A percentile compares a stretch with the other conserved stretches of the same genome.
Evolutionary conservation across 2,113 vertebrate genomes (phyloP).

Genomic region (Spea multiplicata): DNA sequence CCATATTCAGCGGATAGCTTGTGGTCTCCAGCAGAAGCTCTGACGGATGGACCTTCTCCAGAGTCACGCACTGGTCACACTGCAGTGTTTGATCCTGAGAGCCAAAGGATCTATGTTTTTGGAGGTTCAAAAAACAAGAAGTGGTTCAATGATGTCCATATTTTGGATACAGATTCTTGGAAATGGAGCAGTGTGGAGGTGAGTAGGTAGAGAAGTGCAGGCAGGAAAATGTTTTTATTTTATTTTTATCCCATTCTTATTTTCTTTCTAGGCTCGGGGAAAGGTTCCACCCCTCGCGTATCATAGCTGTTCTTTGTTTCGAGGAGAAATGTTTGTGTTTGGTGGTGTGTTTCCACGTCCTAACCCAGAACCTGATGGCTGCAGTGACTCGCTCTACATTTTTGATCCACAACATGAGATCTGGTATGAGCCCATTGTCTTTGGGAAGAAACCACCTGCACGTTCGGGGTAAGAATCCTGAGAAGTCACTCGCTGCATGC

Average conservation of each 20-base stretch:
- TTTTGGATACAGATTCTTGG: constrained; percentile 74
- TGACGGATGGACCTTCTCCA: constrained; percentile 67
- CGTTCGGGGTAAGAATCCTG: constrained; percentile 68
- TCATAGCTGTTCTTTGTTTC: constrained; percentile 71
- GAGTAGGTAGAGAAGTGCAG: neutral
- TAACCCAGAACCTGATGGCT: constrained; percentile 66
- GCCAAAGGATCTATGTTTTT: constrained; percentile 67
- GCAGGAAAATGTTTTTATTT: no score
- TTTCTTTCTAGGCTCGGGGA: constrained; percentile 61
- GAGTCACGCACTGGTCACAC: constrained; percentile 74
- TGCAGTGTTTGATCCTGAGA: constrained; percentile 62
- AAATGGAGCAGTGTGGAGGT: constrained; percentile 71
- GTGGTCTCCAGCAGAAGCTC: constrained; percentile 68
- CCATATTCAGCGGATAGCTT: constrained; percentile 63
- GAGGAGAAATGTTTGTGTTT: constrained; percentile 69
- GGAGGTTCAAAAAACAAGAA: constrained; percentile 74
- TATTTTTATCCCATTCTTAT: neutral
- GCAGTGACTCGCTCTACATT: constrained; percentile 75
- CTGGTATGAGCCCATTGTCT: constrained; percentile 79
- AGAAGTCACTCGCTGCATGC: neutral
- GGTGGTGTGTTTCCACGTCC: constrained; percentile 72
- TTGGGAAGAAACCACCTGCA: constrained; percentile 66
- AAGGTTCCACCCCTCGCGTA: constrained; percentile 73
- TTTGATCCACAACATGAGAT: constrained; percentile 75
- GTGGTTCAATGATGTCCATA: constrained; percentile 72